A percentile compares a stretch with the other conserved stretches of the same genome.
Evolutionary conservation across 2,888 invertebrate genomes (phyloP).

Genomic region (Ashinkailepas kermadecensis): DNA sequence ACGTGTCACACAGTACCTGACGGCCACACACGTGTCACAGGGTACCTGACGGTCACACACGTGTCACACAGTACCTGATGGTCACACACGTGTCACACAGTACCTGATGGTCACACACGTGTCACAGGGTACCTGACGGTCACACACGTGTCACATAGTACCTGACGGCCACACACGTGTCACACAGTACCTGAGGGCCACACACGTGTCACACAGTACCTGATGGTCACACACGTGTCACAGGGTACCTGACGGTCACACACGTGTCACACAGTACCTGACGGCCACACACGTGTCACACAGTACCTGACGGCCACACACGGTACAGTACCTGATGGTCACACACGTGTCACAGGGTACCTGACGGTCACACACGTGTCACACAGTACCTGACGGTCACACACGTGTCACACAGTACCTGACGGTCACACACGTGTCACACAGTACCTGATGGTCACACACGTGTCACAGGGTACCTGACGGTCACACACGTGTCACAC

Average conservation of each 20-base stretch:
- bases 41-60: no score
- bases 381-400: no score
- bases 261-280: no score
- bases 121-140: conserved; percentile 56
- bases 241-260: conserved; percentile 52
- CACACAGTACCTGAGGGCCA: conserved; percentile 55
- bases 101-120: no score
- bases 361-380: conserved; percentile 41
- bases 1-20: conserved; percentile 61
- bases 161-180: no score
- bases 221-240: no score
- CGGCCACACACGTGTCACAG: conserved; percentile 26
- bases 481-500: conserved; percentile 26
- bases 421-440: conserved; percentile 30
- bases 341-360: conserved; percentile 60
- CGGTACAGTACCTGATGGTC: no score
- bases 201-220: neutral
- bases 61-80: conserved; percentile 60
- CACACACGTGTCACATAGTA: neutral
- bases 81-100: neutral
- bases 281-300: no score
- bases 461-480: conserved; percentile 61
- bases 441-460: no score
- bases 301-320: conserved; percentile 49
- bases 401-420: conserved; percentile 64